Evolutionary conservation across 2,888 invertebrate genomes (phyloP), one percentile per base, ranked within the genome.

Genomic region (Tenthredo livida): DNA sequence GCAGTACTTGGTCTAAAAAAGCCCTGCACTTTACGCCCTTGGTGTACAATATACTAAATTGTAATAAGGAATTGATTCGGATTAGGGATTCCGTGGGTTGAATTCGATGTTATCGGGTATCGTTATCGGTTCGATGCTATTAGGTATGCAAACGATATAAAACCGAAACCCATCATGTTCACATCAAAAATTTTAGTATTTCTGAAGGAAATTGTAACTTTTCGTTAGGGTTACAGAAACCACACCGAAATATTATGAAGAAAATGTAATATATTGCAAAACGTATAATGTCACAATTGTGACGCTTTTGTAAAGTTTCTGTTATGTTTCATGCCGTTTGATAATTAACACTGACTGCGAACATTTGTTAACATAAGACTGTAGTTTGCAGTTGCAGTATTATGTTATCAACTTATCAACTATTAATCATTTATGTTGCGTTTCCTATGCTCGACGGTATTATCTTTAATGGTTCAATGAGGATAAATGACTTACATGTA

Each of bases 391-490:
- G 47, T 75, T 25, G 21, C 47, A 75, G 2, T 25, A 47, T 40
- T 47, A 10, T 47, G 47, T 75, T 75, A 43, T 40, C 21, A 75
- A 47, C 75, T 75, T 75, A 43, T 40, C 21, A 75, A 47, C 75
- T 7, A 43, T 47, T 25, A 21, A 47, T 75, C 75, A 75, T 50
- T 75, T 47, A 15, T 25, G 29, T 43, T 29, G 40, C 25, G 75
- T 50, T n/a, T 72, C n/a, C 37, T 9, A 40, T 40, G n/a, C 70
- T 17, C 17, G 21, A n/a, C 9, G 17, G n/a, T 72, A 40, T 25
- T 50, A 21, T 47, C 21, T 50, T 75, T 29, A 10, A 75, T 15
- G 47, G 21, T 43, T 75, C 4, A 4, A 75, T 25, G 47, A 43
- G 47, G 75, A 37, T 70, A 70, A 33, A 50, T 21, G 21, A 25